Conservation (phyloP, 2,113 vertebrate species). For the Colinus virginianus region DNA sequence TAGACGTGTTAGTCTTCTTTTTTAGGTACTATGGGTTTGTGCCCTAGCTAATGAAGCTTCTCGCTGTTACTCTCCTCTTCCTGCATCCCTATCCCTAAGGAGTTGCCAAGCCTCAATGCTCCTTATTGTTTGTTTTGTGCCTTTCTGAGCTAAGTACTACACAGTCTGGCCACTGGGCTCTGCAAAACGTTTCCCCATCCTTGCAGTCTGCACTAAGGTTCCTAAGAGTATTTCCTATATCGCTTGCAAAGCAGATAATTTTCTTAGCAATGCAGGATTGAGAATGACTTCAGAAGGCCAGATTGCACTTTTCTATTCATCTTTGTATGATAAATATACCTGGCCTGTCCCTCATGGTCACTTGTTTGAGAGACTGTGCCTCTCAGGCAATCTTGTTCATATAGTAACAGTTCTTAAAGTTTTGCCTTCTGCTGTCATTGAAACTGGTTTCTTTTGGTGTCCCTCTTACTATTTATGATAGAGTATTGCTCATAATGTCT, state of each 20-base stretch:
- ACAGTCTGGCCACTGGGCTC: not conserved
- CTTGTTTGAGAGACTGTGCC: not conserved
- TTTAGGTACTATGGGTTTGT: not conserved
- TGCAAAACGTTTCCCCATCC: not conserved
- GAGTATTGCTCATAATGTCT: not conserved
- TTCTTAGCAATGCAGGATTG: not conserved
- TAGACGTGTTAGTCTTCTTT: not conserved
- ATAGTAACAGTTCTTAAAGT: not conserved
- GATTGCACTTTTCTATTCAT: not conserved
- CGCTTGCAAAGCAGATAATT: not conserved
- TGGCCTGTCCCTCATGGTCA: not conserved
- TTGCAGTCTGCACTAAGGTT: accelerated
- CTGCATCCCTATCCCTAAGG: not conserved
- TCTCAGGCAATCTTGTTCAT: not conserved
- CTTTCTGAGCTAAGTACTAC: accelerated
- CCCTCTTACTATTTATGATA: not conserved
- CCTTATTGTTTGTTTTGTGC: not conserved
- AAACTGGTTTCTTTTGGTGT: not conserved
- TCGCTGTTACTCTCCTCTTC: not conserved
- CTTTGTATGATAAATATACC: not conserved
- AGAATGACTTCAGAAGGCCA: not conserved
- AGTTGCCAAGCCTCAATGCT: not conserved
- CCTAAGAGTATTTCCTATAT: not conserved
- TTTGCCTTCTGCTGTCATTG: not conserved
- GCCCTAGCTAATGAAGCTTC: not conserved